These are phyloP conservation scores for Tachuris rubrigastra DNA, from an alignment of 2,113 vertebrate species.

Conservation along the genomic window DNA sequence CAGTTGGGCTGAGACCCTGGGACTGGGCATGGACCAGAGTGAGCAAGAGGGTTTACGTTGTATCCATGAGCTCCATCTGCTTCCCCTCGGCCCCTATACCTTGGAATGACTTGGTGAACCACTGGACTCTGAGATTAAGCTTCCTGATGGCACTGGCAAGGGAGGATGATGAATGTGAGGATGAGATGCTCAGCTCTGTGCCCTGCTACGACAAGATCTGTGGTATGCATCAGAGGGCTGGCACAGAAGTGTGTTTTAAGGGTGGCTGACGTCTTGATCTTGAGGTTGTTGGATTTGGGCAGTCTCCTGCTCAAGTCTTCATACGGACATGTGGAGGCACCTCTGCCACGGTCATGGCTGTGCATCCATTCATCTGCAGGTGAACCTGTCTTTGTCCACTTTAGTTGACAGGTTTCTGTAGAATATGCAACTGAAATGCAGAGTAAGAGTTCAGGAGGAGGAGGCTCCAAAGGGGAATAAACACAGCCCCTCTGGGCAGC, in stretches of 20 bases:
- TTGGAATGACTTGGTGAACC: not conserved
- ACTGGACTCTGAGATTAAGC: not conserved
- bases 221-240: not conserved
- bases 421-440: not conserved
- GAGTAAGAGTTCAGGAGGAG: not conserved
- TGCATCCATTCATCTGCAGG: not conserved
- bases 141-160: not conserved
- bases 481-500: not conserved
- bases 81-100: not conserved
- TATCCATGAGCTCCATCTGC: not conserved
- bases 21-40: not conserved
- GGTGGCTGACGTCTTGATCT: not conserved
- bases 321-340: not conserved
- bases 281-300: not conserved
- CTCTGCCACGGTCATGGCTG: not conserved
- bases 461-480: not conserved
- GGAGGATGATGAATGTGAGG: not conserved
- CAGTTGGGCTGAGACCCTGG: accelerated
- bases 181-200: not conserved
- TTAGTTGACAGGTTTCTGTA: not conserved
- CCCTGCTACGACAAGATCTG: not conserved
- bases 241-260: not conserved
- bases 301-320: not conserved
- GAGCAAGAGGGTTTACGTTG: not conserved
- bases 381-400: not conserved